phyloP scores from a whole-genome alignment of 1,140 invertebrate species.

The Campoletis sonorensis region DNA sequence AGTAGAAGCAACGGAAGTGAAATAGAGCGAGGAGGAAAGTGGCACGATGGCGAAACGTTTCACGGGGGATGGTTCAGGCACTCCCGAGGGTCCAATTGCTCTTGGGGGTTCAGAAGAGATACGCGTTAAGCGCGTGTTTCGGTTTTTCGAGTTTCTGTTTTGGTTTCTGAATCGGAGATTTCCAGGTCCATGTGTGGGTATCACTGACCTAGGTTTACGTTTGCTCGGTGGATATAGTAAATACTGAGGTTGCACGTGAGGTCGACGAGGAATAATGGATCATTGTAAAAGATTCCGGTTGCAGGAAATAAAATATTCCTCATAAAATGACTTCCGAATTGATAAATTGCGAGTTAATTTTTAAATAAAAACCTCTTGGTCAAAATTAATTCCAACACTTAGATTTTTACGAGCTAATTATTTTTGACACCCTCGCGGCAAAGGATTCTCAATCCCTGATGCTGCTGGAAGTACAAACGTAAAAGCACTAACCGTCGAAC shows the following conservation, averaged over 20 bases:
- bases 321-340: too few species aligned
- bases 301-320: not conserved
- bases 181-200: not conserved
- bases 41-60: not conserved
- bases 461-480: not conserved
- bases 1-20: not conserved
- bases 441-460: not conserved
- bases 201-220: slow-evolving; percentile 7
- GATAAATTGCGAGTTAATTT: too few species aligned
- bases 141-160: not conserved
- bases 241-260: not conserved
- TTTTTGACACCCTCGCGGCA: not conserved
- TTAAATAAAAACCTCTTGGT: not conserved
- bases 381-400: not conserved
- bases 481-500: slow-evolving; percentile 24
- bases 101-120: not conserved
- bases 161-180: not conserved
- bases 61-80: not conserved
- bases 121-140: not conserved
- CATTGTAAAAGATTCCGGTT: not conserved
- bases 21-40: not conserved
- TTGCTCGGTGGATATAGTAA: not conserved
- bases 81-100: slow-evolving; percentile 8
- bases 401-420: not conserved
- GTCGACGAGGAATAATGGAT: not conserved